Conservation (phyloP, 2,113 vertebrate species). For the Anseranas semipalmata region DNA sequence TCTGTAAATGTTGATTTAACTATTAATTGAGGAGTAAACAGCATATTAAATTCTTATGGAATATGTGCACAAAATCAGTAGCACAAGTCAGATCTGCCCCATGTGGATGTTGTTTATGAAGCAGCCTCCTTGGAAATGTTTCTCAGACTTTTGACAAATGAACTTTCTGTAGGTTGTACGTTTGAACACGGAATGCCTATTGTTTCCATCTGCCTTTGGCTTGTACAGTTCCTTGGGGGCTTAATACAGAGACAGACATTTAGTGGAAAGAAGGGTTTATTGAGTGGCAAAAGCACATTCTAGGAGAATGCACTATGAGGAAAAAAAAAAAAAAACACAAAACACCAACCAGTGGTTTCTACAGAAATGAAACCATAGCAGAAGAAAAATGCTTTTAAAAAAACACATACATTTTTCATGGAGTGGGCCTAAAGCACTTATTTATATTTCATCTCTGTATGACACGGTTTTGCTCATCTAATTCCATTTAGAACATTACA, state of each 20-base stretch:
- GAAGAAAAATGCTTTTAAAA: slow-evolving; percentile 41
- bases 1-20: slow-evolving; percentile 40
- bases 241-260: slow-evolving; percentile 42
- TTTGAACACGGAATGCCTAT: slow-evolving; percentile 50
- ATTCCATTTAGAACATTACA: slow-evolving; percentile 69
- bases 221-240: slow-evolving; percentile 50
- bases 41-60: slow-evolving; percentile 31
- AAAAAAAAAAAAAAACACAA: background rate
- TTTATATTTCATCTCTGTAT: slow-evolving; percentile 73
- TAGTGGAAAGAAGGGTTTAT: slow-evolving; percentile 50
- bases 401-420: slow-evolving; percentile 71
- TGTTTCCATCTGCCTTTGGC: slow-evolving; percentile 65
- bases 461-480: slow-evolving; percentile 57
- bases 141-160: slow-evolving; percentile 61
- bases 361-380: slow-evolving; percentile 2
- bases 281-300: slow-evolving; percentile 50
- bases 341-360: slow-evolving; percentile 9
- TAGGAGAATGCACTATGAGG: background rate
- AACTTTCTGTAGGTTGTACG: slow-evolving; percentile 52
- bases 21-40: slow-evolving; percentile 57
- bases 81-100: slow-evolving; percentile 10
- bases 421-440: slow-evolving; percentile 59
- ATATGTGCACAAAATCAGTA: slow-evolving; percentile 16
- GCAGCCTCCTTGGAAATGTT: slow-evolving; percentile 50
- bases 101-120: slow-evolving; percentile 38